Conservation (phyloP, 1,140 invertebrate genomes). For the Eciton burchellii region DNA sequence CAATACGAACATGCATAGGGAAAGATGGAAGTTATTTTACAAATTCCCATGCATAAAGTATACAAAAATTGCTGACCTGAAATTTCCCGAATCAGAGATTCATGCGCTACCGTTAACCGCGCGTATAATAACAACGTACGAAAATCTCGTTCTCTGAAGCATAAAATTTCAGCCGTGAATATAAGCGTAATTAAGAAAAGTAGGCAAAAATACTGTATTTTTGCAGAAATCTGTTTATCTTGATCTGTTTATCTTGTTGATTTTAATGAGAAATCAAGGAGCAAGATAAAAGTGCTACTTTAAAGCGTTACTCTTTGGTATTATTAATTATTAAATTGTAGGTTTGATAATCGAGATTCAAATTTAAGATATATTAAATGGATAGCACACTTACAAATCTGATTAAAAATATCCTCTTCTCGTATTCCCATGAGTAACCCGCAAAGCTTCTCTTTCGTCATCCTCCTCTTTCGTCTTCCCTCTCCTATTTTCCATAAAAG, state of each 20-base stretch:
- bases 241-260: too few species aligned
- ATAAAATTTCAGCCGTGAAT: neutral
- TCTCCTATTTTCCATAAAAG: too few species aligned
- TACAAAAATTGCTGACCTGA: neutral
- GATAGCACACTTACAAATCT: conserved; percentile 35
- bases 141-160: neutral
- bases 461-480: neutral
- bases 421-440: neutral
- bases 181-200: neutral
- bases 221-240: conserved; percentile 1
- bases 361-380: neutral
- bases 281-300: too few species aligned
- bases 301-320: too few species aligned
- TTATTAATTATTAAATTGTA: too few species aligned
- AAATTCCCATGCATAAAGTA: neutral
- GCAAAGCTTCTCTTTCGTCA: conserved; percentile 13
- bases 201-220: too few species aligned
- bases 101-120: neutral
- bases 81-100: neutral
- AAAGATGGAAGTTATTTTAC: conserved; percentile 7
- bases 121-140: neutral
- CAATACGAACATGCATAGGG: neutral
- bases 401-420: neutral
- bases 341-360: neutral
- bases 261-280: too few species aligned